Base-by-base conservation (phyloP, 2,888 invertebrate species). In the Gryllus longicercus region DNA sequence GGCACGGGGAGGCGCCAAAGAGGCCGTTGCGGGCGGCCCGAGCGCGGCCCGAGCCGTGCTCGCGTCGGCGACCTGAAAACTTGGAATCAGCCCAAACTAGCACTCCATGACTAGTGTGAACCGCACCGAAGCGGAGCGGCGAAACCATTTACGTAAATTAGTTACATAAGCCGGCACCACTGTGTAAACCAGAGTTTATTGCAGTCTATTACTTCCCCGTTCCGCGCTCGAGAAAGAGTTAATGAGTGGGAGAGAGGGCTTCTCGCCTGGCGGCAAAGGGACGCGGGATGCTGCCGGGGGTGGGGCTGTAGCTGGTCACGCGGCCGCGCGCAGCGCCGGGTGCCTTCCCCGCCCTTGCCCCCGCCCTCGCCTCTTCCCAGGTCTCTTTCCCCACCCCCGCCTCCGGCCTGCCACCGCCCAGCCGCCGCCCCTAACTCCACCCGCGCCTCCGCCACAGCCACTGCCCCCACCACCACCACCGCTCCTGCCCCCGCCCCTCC, bases 51-150 rank as follows among this genome's bases (percentile, higher is more conserved):
- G 63, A 38, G 38, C 38, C 38, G 38, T 38, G 38, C 38, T 38
- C 38, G 8, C 38, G 38, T 8, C 38, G 38, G 38, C 38, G 63
- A 63, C 63, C 63, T 18, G 63, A 14, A 63, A 63, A 63, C 63
- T 63, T 63, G 63, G 63, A 63, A 63, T 63, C 63, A 63, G 63
- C n/a, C 63, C 63, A 63, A 63, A 63, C 63, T 63, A 63, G 63
- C 63, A 63, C 16, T n/a, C 63, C 63, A n/a, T 63, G 63, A 63
- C 16, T 63, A 63, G 63, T 63, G 63, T 14, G 63, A 63, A 63
- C 63, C 63, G 63, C 63, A 63, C 63, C 63, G 63, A 63, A 63
- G 63, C 63, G n/a, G 14, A 63, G 63, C 63, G 63, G 63, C 63
- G 63, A 63, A 63, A 63, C 63, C 63, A 63, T 63, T 63, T 63